Conservation (phyloP, 2,888 invertebrate species). For the Acanthosoma haemorrhoidale region DNA sequence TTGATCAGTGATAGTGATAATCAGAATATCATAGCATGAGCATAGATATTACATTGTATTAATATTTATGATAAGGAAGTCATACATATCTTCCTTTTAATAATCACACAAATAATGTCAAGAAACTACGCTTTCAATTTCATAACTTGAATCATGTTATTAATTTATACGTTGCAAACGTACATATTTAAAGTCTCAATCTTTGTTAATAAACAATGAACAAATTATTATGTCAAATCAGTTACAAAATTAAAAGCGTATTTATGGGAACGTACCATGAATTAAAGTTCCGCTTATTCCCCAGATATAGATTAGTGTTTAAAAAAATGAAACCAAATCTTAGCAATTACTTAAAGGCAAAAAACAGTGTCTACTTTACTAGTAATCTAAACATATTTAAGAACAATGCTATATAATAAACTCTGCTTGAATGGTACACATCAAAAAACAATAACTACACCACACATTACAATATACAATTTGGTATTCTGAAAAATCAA, state of each 20-base stretch:
- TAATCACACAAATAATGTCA: slow-evolving; percentile 35
- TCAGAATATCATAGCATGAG: slow-evolving; percentile 29
- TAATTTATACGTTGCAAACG: not conserved
- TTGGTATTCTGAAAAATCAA: slow-evolving; percentile 9
- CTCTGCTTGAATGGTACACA: slow-evolving; percentile 13
- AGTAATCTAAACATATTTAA: slow-evolving; percentile 31
- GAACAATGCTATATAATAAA: slow-evolving; percentile 26
- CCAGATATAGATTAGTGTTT: slow-evolving; percentile 19
- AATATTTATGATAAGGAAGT: slow-evolving; percentile 28
- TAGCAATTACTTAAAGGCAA: slow-evolving; percentile 28
- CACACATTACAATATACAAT: slow-evolving; percentile 27
- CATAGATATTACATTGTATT: slow-evolving; percentile 27
- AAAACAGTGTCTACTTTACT: slow-evolving; percentile 30
- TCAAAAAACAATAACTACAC: slow-evolving; percentile 25
- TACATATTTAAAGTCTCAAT: slow-evolving; percentile 17
- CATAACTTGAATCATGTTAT: slow-evolving; percentile 19
- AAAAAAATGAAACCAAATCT: slow-evolving; percentile 27
- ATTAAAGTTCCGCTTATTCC: slow-evolving; percentile 26
- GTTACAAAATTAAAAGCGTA: slow-evolving; percentile 25
- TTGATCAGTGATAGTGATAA: slow-evolving; percentile 30
- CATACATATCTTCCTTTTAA: slow-evolving; percentile 17
- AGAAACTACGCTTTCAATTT: slow-evolving; percentile 31
- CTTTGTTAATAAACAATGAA: slow-evolving; percentile 1
- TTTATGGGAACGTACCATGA: slow-evolving; percentile 21
- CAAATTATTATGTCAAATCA: not conserved